A percentile compares a stretch with the other conserved stretches of the same genome.
Conservation (phyloP, 2,113 vertebrate species). For the Orcinus orca region DNA sequence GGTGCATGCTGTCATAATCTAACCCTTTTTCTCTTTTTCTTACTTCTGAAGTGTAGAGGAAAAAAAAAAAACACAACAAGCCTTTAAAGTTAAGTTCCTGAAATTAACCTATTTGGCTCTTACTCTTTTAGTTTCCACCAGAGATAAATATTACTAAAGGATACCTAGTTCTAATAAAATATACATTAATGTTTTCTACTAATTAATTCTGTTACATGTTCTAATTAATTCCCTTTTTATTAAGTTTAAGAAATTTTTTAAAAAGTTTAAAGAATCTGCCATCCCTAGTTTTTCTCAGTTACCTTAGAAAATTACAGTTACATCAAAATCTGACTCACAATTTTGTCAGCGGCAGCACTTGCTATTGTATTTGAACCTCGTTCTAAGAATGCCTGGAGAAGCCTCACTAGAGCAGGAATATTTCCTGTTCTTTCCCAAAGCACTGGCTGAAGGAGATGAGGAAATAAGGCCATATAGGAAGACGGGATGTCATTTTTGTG, state of each 20-base stretch:
- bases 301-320: neutral
- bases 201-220: neutral
- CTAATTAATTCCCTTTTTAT: neutral
- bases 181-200: neutral
- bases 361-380: conserved; percentile 92
- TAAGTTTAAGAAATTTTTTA: neutral
- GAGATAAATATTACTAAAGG: neutral
- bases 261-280: neutral
- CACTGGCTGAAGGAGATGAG: conserved; percentile 95
- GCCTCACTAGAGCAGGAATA: conserved; percentile 95
- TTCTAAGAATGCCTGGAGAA: conserved; percentile 96
- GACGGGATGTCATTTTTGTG: conserved; percentile 93
- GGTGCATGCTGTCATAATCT: neutral
- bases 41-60: neutral
- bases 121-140: neutral
- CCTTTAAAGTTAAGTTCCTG: neutral
- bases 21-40: neutral
- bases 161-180: neutral
- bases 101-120: neutral
- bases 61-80: neutral
- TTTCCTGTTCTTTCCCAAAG: conserved; percentile 98
- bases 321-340: conserved; percentile 85
- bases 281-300: neutral
- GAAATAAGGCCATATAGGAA: conserved; percentile 97
- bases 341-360: conserved; percentile 92